Conservation (phyloP, 2,797 vertebrate genomes). For the Hozukius guyotensis region DNA sequence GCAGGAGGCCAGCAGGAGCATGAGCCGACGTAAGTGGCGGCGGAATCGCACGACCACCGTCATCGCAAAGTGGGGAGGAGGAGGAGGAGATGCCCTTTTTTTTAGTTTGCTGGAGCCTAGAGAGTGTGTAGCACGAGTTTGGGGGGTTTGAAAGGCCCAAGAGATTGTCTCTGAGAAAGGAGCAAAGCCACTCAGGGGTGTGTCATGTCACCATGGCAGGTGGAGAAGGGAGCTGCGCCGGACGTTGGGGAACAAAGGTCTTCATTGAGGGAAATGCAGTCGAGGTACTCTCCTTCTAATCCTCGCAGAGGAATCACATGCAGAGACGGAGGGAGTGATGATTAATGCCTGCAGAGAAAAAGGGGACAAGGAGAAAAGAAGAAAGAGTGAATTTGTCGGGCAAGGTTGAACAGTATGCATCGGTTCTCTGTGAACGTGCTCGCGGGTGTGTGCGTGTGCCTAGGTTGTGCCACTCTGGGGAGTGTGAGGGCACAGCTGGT, state of each 20-base stretch:
- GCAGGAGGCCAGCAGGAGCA: conserved; percentile 92
- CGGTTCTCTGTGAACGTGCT: conserved; percentile 38
- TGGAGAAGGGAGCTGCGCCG: conserved; percentile 68
- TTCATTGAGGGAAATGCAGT: conserved; percentile 42
- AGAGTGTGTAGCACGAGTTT: neutral
- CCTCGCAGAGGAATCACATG: conserved; percentile 57
- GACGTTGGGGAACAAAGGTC: conserved; percentile 56
- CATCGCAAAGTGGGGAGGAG: conserved; percentile 51
- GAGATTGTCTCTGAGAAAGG: conserved; percentile 60
- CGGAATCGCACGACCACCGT: conserved; percentile 79
- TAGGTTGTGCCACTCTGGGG: conserved; percentile 70
- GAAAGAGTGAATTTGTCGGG: conserved; percentile 57
- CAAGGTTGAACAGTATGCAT: conserved; percentile 65
- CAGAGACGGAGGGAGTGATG: conserved; percentile 47
- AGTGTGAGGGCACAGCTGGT: conserved; percentile 83
- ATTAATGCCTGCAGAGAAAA: conserved; percentile 74
- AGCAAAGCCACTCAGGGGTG: conserved; percentile 66
- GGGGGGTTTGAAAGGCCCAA: neutral
- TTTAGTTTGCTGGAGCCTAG: conserved; percentile 11
- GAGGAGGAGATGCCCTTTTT: conserved; percentile 25
- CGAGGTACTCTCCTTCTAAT: conserved; percentile 28
- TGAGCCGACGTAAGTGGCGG: conserved; percentile 89
- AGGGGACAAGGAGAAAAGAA: conserved; percentile 64
- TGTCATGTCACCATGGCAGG: conserved; percentile 98
- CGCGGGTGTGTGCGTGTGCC: conserved; percentile 34